These are phyloP conservation scores for Alviniconcha strummeri DNA, from an alignment of 2,888 invertebrate genomes.

Conservation along the genomic window DNA sequence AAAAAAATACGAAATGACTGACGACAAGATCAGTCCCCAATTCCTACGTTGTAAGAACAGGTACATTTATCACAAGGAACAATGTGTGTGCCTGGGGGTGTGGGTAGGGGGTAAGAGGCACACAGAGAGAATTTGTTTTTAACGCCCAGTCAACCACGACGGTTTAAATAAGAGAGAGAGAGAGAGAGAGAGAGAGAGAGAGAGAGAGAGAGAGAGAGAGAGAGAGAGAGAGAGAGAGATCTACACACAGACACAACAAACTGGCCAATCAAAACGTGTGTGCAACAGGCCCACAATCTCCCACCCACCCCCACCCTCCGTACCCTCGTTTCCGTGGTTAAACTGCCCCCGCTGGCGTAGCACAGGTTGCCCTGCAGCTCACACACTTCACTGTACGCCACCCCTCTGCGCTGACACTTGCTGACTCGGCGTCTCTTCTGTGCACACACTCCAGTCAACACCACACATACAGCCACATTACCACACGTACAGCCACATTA, in stretches of 20 bases:
- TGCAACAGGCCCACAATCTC: neutral
- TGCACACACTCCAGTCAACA: too few relatives aligned
- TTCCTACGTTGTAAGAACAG: neutral
- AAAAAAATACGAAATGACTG: too few relatives aligned
- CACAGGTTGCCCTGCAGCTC: too few relatives aligned
- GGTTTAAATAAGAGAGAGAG: neutral
- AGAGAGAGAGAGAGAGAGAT: neutral
- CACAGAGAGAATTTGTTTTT: neutral
- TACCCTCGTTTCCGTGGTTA: too few relatives aligned
- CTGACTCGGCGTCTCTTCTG: too few relatives aligned
- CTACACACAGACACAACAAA: neutral
- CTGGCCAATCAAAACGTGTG: neutral
- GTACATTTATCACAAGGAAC: neutral
- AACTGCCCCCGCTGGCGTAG: too few relatives aligned
- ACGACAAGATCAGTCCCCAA: too few relatives aligned
- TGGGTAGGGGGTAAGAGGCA: neutral
- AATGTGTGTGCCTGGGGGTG: neutral
- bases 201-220: conserved; percentile 12
- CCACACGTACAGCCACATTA: too few relatives aligned
- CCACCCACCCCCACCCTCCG: too few relatives aligned
- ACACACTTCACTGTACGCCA: too few relatives aligned
- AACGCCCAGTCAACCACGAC: neutral
- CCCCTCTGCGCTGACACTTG: too few relatives aligned
- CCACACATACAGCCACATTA: too few relatives aligned
- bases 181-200: neutral